Evolutionary conservation across 2,888 invertebrate species (phyloP), one percentile per base, ranked within the genome.

Genomic region (Ectemnius continuus): DNA sequence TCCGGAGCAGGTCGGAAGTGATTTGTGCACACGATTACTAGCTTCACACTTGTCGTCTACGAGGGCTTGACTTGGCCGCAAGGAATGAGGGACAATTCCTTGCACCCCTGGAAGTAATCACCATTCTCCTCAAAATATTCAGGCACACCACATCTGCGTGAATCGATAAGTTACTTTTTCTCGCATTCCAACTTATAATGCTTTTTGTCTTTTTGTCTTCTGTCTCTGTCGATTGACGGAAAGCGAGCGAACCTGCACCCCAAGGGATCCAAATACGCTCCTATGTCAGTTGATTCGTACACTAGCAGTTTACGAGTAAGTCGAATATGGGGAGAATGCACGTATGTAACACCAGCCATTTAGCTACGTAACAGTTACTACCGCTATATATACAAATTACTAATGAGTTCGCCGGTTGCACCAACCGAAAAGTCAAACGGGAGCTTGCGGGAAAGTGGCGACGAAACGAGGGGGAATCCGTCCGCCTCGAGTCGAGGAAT

Each of bases 321-420:
- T 81, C 71, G 78, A 84, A 78, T 87, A 87, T 80, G 64, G 78
- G 85, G 85, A 87, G 81, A 86, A 86, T 64, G 80, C 67, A 75
- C 71, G 72, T 73, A 71, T 78, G 81, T 77, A 87, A 89, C 88
- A 89, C 84, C 86, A 86, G 89, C 86, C 87, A 88, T 86, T 86
- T 86, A 85, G 76, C 90, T 90, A 89, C 84, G 84, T 88, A 90
- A 90, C 90, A 88, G 83, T 89, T 70, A 87, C 88, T 89, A 89
- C 73, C 67, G 63, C 81, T 89, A 89, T 90, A 89, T 90, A 78
- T 89, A 90, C 89, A 90, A 87, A 86, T 87, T 85, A 79, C 85
- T 88, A 87, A 85, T 76, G 81, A 76, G 72, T 77, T 78, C 76
- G 76, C 85, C 84, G 85, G 82, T 83, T 85, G 86, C 85, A 87